A percentile compares a stretch with the other conserved stretches of the same genome.
Conservation (phyloP, 2,113 vertebrate species). For the Jacana jacana region DNA sequence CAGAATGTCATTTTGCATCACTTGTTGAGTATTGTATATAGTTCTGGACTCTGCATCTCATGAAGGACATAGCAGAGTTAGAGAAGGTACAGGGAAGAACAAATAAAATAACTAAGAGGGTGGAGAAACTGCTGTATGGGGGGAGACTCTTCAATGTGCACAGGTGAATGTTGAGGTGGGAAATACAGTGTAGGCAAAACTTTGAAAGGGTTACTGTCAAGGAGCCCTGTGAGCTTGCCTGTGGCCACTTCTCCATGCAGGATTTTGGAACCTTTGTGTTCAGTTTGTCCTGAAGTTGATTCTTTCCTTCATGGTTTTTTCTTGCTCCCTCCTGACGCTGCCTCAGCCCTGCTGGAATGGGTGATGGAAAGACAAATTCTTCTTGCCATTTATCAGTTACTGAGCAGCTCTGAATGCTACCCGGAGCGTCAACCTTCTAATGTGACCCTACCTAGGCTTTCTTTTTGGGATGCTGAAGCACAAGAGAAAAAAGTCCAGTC, state of each 20-base stretch:
- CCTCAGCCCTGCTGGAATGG: not conserved
- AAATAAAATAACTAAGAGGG: not conserved
- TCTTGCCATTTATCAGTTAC: not conserved
- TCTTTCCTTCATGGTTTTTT: not conserved
- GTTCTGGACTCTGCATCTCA: not conserved
- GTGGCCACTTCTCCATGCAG: not conserved
- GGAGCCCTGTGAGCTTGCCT: not conserved
- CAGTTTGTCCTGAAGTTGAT: not conserved
- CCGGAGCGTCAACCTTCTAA: not conserved
- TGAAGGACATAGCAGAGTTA: not conserved
- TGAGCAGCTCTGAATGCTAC: not conserved
- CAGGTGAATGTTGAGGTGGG: not conserved
- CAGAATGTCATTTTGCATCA: not conserved
- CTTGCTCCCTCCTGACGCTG: not conserved
- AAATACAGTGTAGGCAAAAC: not conserved
- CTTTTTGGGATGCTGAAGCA: not conserved
- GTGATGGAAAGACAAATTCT: not conserved
- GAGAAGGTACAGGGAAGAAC: not conserved
- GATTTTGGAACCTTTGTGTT: not conserved
- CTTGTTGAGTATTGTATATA: not conserved
- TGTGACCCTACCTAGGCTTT: not conserved
- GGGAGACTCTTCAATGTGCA: not conserved
- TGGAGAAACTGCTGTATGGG: not conserved
- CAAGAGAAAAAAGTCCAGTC: not conserved
- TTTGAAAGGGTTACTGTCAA: not conserved